These are phyloP conservation scores for Drosophila limbata DNA, from an alignment of 2,888 invertebrate species.

Conservation along the genomic window DNA sequence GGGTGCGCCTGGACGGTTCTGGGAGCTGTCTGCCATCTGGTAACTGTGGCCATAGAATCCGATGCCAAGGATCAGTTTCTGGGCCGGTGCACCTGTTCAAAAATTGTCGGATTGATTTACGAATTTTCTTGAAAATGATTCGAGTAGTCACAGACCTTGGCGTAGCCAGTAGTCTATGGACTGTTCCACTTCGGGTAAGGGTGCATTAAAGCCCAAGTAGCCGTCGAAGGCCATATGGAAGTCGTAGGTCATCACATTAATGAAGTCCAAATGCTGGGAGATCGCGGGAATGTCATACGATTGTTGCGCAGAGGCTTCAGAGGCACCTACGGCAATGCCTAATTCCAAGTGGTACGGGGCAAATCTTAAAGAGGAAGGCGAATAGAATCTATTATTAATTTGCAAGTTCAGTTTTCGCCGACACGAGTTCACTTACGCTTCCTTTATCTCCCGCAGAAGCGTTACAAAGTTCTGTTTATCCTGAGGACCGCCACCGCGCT, in stretches of 20 bases:
- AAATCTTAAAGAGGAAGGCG: slow-evolving; percentile 42
- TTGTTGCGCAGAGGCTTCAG: slow-evolving; percentile 46
- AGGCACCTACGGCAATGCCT: slow-evolving; percentile 87
- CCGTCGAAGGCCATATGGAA: slow-evolving; percentile 62
- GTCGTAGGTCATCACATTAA: slow-evolving; percentile 81
- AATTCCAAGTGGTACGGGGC: slow-evolving; percentile 86
- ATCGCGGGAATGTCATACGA: slow-evolving; percentile 77
- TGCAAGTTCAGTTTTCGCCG: not conserved
- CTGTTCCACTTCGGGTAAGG: slow-evolving; percentile 90
- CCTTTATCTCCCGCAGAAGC: slow-evolving; percentile 67
- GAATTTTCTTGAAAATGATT: not conserved
- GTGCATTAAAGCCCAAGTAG: slow-evolving; percentile 70
- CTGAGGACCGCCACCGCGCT: slow-evolving; percentile 83
- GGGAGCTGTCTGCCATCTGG: slow-evolving; percentile 88
- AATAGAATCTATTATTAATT: no score
- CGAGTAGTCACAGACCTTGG: slow-evolving; percentile 17
- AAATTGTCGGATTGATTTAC: not conserved
- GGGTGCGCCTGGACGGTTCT: slow-evolving; percentile 60
- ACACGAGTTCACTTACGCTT: slow-evolving; percentile 53
- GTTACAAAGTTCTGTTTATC: slow-evolving; percentile 90
- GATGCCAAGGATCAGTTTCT: slow-evolving; percentile 93
- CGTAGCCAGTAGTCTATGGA: slow-evolving; percentile 94
- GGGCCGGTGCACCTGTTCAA: slow-evolving; percentile 86
- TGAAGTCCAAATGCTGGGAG: slow-evolving; percentile 65
- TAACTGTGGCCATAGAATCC: slow-evolving; percentile 95